These are phyloP conservation scores for Montipora capricornis DNA, from an alignment of 64 coral and sea anemone genomes.

Conservation along the genomic window DNA sequence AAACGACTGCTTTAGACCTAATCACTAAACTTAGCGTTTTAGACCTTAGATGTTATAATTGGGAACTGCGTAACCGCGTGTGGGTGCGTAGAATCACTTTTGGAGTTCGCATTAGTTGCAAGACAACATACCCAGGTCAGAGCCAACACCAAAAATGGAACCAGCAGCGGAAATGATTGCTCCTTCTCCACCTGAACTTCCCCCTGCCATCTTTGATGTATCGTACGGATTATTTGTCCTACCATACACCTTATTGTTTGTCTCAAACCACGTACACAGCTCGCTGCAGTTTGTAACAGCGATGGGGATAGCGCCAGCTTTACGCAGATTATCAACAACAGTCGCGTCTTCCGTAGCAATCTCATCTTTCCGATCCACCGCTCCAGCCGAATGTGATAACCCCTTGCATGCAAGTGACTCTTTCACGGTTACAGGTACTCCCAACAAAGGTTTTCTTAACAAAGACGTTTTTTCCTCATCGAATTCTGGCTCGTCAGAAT, in stretches of 20 bases:
- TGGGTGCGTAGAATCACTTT: background rate
- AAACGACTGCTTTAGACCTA: no score
- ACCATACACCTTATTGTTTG: constrained; percentile 81
- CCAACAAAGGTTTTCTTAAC: constrained; percentile 70
- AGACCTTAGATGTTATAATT: no score
- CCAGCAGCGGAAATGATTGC: constrained; percentile 89
- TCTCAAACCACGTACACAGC: constrained; percentile 93
- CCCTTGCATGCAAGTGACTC: constrained; percentile 82
- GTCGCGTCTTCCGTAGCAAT: constrained; percentile 66
- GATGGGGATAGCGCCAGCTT: constrained; percentile 76
- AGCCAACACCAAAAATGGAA: constrained; percentile 86
- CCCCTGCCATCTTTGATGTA: constrained; percentile 80
- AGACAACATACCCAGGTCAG: constrained; percentile 78
- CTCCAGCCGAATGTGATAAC: constrained; percentile 74
- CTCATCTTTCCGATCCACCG: constrained; percentile 76
- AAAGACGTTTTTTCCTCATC: constrained; percentile 58
- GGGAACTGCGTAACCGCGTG: no score
- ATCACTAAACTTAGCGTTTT: no score
- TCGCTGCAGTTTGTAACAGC: constrained; percentile 97
- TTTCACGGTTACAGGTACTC: constrained; percentile 83
- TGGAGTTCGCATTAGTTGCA: background rate
- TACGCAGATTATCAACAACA: constrained; percentile 75
- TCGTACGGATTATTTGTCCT: constrained; percentile 86
- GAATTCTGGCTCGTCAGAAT: constrained; percentile 11
- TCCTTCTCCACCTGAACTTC: constrained; percentile 89